Percentiles rank a stretch among this genome's conserved stretches.
Evolutionary conservation across 1,140 invertebrate genomes (phyloP).

Genomic region (Drosophila takahashii): DNA sequence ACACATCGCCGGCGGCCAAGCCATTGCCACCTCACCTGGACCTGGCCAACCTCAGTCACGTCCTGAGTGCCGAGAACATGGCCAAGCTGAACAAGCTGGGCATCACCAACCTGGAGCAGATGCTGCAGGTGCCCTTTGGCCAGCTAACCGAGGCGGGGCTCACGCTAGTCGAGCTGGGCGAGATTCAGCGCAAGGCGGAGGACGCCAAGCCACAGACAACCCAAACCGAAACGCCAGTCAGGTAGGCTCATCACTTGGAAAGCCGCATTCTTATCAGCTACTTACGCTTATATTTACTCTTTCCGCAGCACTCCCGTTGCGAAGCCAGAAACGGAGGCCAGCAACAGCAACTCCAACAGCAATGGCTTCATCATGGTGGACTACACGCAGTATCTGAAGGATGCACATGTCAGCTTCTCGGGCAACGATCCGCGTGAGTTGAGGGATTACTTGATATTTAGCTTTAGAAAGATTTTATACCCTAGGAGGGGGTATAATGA

Average conservation of each 20-base stretch:
- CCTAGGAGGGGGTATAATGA: no score
- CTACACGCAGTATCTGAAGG: constrained; percentile 84
- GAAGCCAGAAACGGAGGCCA: constrained; percentile 51
- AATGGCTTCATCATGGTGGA: constrained; percentile 76
- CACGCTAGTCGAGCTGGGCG: constrained; percentile 86
- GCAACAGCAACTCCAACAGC: constrained; percentile 73
- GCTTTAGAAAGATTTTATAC: neutral
- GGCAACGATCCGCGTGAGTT: constrained; percentile 74
- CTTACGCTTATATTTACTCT: neutral
- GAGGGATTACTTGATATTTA: neutral
- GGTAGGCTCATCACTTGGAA: neutral
- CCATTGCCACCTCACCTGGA: constrained; percentile 83
- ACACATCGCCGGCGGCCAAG: constrained; percentile 10
- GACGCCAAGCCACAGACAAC: constrained; percentile 45
- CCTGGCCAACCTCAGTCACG: constrained; percentile 86
- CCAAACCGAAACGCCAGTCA: neutral
- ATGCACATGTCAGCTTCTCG: constrained; percentile 73
- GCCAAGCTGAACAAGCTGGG: constrained; percentile 86
- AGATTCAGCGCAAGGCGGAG: constrained; percentile 87
- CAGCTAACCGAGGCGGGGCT: constrained; percentile 87
- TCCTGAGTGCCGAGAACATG: constrained; percentile 86
- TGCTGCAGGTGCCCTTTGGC: constrained; percentile 86
- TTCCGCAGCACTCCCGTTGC: neutral
- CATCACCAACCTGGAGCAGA: constrained; percentile 87
- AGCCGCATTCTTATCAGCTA: neutral